A percentile compares a stretch with the other conserved stretches of the same genome.
phyloP scores from a whole-genome alignment of 2,113 vertebrate genomes.

The Triplophysa rosa region DNA sequence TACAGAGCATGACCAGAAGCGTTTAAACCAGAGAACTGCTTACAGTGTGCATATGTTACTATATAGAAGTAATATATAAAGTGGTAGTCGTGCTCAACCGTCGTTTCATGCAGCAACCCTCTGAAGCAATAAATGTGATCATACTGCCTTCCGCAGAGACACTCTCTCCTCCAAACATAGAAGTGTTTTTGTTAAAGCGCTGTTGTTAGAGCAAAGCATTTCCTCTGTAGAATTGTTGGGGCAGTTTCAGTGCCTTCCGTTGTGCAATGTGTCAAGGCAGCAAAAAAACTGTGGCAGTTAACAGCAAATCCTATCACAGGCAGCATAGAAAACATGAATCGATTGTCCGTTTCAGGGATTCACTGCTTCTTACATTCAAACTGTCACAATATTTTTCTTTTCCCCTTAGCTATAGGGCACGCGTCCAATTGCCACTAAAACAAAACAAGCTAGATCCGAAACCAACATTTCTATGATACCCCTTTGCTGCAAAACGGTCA shows the following conservation, averaged over 20 bases:
- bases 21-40: neutral
- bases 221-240: neutral
- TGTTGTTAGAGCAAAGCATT: neutral
- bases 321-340: slow-evolving; percentile 29
- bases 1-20: slow-evolving; percentile 8
- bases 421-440: neutral
- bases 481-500: neutral
- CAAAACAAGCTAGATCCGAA: neutral
- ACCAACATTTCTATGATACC: slow-evolving; percentile 8
- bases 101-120: slow-evolving; percentile 2
- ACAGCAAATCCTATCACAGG: slow-evolving; percentile 25
- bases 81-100: neutral
- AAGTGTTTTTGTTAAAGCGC: neutral
- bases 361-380: slow-evolving; percentile 17
- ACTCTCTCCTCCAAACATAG: neutral
- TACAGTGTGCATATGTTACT: neutral
- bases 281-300: slow-evolving; percentile 35
- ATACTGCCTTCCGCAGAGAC: neutral
- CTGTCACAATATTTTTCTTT: slow-evolving; percentile 16
- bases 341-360: slow-evolving; percentile 29
- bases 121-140: neutral
- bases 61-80: neutral
- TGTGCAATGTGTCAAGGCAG: slow-evolving; percentile 20
- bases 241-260: slow-evolving; percentile 5
- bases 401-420: slow-evolving; percentile 32